Evolutionary conservation across 1,140 invertebrate species (phyloP).

Genomic region (Maniola jurtina): DNA sequence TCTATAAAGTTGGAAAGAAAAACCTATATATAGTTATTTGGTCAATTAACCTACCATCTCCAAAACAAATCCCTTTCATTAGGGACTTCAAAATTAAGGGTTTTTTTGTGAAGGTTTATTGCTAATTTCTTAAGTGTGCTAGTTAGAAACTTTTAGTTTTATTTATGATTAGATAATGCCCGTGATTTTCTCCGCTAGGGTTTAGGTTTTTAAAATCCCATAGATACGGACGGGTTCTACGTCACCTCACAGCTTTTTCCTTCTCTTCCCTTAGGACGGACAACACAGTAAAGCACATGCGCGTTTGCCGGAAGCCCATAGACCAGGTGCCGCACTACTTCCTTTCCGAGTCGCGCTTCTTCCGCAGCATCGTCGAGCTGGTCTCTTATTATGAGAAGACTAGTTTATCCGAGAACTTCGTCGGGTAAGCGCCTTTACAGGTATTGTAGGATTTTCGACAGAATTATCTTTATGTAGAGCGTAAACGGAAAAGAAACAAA

Average conservation of each 20-base stretch:
- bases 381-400: slow-evolving; percentile 94
- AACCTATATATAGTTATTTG: no score
- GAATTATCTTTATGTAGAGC: background rate
- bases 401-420: slow-evolving; percentile 94
- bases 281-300: slow-evolving; percentile 94
- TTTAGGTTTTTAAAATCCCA: no score
- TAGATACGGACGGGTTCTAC: no score
- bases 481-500: background rate
- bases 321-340: slow-evolving; percentile 84
- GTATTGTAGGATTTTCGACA: background rate
- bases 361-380: slow-evolving; percentile 92
- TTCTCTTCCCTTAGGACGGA: slow-evolving; percentile 81
- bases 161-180: no score
- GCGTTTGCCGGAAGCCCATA: slow-evolving; percentile 82
- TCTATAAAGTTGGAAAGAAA: no score
- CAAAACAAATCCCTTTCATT: no score
- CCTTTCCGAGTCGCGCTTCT: slow-evolving; percentile 93
- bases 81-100: no score
- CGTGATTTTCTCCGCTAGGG: no score
- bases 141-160: no score
- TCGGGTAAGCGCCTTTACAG: slow-evolving; percentile 78
- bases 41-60: no score
- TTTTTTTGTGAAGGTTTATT: no score
- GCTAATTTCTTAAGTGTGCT: no score
- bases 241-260: background rate